Evolutionary conservation across 2,113 vertebrate genomes (phyloP).

Genomic region (Upupa epops): DNA sequence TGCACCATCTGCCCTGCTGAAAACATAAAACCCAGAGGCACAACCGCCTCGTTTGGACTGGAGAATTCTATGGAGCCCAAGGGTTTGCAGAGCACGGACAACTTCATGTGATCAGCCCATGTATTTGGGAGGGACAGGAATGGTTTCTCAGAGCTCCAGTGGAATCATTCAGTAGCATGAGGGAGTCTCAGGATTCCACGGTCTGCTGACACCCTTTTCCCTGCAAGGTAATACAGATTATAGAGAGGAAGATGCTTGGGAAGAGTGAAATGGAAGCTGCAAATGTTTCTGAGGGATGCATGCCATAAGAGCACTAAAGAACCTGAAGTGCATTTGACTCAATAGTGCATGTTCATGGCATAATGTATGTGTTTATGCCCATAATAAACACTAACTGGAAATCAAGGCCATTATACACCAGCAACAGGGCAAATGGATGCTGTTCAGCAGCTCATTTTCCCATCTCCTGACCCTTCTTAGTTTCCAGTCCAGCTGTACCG

Average conservation of each 20-base stretch:
- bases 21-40: neutral
- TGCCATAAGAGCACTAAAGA: neutral
- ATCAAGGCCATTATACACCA: slow-evolving; percentile 12
- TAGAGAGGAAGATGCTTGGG: neutral
- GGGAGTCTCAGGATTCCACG: neutral
- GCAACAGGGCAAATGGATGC: neutral
- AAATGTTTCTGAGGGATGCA: neutral
- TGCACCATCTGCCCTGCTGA: neutral
- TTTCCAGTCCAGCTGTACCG: neutral
- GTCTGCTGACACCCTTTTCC: neutral
- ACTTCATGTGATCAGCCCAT: neutral
- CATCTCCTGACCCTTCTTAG: neutral
- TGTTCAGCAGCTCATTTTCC: neutral
- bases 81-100: neutral
- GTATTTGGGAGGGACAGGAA: neutral
- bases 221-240: neutral
- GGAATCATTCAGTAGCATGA: neutral
- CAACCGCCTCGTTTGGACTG: neutral
- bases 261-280: neutral
- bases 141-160: neutral
- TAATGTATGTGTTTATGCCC: neutral
- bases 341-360: neutral
- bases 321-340: neutral
- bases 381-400: neutral
- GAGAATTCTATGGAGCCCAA: neutral